Conservation (phyloP, 2,888 invertebrate species). For the Cremastobaeus sp. region DNA sequence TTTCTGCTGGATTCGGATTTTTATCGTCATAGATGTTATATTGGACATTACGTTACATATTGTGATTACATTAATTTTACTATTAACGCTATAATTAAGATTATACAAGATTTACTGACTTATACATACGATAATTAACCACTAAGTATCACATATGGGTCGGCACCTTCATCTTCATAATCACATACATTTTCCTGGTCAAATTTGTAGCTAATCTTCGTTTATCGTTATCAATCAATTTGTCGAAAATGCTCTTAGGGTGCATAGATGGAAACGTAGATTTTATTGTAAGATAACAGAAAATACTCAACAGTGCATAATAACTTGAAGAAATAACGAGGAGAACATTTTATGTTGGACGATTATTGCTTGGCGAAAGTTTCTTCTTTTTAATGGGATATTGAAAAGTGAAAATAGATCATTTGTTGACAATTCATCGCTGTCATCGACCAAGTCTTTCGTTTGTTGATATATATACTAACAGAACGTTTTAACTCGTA, state of each 20-base stretch:
- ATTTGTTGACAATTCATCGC: too few species aligned
- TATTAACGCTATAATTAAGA: constrained; percentile 7
- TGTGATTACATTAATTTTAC: constrained; percentile 21
- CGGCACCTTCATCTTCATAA: constrained; percentile 17
- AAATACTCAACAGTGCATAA: constrained; percentile 5
- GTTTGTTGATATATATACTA: too few species aligned
- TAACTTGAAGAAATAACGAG: too few species aligned
- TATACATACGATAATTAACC: constrained; percentile 17
- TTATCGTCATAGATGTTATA: constrained; percentile 25
- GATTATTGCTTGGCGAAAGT: neutral
- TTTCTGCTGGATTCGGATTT: constrained; percentile 55
- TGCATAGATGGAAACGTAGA: constrained; percentile 19
- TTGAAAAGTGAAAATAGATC: constrained; percentile 1
- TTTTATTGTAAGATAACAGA: constrained; percentile 24
- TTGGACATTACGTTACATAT: constrained; percentile 37
- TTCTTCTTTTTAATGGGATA: constrained; percentile 1
- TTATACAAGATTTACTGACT: neutral
- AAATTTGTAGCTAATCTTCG: neutral
- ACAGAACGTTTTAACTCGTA: too few species aligned
- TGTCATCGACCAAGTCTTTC: too few species aligned
- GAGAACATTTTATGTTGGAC: too few species aligned
- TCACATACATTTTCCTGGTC: constrained; percentile 14
- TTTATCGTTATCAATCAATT: constrained; percentile 1
- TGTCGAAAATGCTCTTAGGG: constrained; percentile 1
- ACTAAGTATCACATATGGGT: constrained; percentile 12